Base-by-base conservation (phyloP, 2,888 invertebrate species). In the Lycia hirtaria region DNA sequence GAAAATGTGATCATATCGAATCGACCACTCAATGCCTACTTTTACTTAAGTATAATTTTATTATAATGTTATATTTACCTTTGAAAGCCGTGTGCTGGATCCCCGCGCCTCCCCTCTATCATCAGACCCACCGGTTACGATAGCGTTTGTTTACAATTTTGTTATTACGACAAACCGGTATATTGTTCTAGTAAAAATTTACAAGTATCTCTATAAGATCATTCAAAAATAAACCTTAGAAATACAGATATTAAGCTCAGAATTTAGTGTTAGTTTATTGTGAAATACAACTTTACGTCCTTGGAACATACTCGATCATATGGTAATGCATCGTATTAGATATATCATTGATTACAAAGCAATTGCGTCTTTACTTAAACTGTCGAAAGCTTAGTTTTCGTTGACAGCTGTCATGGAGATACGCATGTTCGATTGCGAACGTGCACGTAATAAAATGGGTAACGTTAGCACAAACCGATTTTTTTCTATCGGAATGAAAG, bases 81-180 rank as follows among this genome's bases (percentile, higher is more conserved):
- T 35, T n/a, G 32, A 19, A 17, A 35, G 24, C 32, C 37, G 9
- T 19, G 20, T 22, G n/a, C 30, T 26, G 15, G 35, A 45, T 38
- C 41, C 54, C 47, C 47, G 12, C 24, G 20, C 47, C 9, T 40
- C 48, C 52, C 43, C 47, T n/a, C 20, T 17, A 20, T 30, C 17
- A 30, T 37, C 37, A 43, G 35, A 24, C 38, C 24, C 33, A 50
- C 56, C 44, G 14, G 82, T 87, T 86, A 83, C 81, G 70, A 74
- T 62, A 70, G 49, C 12, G 73, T 84, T 81, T 87, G 80, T 85
- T 85, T 84, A 87, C 82, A 71, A 76, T 74, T 68, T 67, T 69
- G 67, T 75, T 59, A 44, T 55, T 69, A 73, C 68, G 69, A 69
- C 71, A 75, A 77, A 76, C 73, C 68, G 63, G 64, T 70, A 62